These are phyloP conservation scores for Sarotherodon lohbergeri DNA, from an alignment of 2,113 vertebrate species.

Conservation along the genomic window DNA sequence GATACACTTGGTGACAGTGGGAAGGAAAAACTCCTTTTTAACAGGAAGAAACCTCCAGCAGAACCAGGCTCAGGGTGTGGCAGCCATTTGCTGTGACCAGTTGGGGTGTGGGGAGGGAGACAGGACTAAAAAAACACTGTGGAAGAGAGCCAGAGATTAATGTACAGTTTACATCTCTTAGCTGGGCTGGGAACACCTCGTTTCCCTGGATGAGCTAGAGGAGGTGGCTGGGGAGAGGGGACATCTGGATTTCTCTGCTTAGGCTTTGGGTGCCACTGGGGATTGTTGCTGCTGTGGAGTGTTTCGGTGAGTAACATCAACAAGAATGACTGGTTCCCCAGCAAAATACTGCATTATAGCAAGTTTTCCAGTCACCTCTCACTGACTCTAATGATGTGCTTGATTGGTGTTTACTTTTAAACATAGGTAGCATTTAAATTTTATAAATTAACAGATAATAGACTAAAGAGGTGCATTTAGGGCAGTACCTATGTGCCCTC, in stretches of 20 bases:
- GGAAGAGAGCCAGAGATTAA: background rate
- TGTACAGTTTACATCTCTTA: background rate
- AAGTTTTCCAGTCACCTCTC: background rate
- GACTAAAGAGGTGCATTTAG: background rate
- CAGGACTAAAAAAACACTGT: background rate
- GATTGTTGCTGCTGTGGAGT: background rate
- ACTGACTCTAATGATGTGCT: background rate
- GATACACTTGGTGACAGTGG: background rate
- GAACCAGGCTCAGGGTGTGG: background rate
- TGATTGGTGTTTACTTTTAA: background rate
- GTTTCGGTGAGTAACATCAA: background rate
- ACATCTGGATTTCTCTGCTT: background rate
- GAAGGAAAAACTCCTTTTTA: background rate
- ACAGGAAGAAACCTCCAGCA: background rate
- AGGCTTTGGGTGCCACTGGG: background rate
- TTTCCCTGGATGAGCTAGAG: background rate
- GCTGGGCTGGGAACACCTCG: background rate
- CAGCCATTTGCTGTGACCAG: background rate
- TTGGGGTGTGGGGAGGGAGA: background rate
- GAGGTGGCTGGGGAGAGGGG: background rate
- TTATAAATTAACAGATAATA: background rate
- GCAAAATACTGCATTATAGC: background rate
- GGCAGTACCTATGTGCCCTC: conserved; percentile 77
- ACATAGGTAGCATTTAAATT: background rate
- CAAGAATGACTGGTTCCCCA: background rate